Evolutionary conservation across 2,113 vertebrate species (phyloP).

Genomic region (Eulacestoma nigropectus): DNA sequence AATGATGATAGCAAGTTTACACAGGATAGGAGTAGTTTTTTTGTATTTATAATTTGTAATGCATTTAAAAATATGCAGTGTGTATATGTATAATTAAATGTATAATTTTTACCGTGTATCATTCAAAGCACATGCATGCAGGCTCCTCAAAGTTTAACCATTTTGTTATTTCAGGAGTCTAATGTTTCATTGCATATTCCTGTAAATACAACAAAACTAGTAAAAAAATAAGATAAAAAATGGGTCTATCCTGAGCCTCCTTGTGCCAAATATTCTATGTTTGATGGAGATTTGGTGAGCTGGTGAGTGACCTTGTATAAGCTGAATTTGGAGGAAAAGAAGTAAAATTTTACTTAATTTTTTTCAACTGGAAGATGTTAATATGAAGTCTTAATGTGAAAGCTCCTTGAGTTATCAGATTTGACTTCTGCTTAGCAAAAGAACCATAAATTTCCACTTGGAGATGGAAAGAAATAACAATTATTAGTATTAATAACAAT

Average conservation of each 20-base stretch:
- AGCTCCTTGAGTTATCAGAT: background rate
- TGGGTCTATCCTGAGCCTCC: accelerated
- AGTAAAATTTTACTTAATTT: background rate
- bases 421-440: background rate
- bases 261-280: background rate
- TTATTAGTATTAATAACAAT: background rate
- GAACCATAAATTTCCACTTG: background rate
- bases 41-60: background rate
- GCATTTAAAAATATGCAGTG: accelerated
- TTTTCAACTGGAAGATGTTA: background rate
- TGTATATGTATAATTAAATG: background rate
- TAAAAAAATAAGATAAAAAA: background rate
- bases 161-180: background rate
- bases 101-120: accelerated
- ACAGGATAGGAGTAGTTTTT: background rate
- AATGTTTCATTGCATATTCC: background rate
- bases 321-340: background rate
- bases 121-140: accelerated
- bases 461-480: background rate
- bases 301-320: background rate
- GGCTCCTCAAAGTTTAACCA: background rate
- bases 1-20: background rate
- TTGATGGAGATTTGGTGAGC: background rate
- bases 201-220: background rate
- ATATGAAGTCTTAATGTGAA: background rate